Conservation (phyloP, 2,888 invertebrate genomes). For the Stegana nigrithorax region DNA sequence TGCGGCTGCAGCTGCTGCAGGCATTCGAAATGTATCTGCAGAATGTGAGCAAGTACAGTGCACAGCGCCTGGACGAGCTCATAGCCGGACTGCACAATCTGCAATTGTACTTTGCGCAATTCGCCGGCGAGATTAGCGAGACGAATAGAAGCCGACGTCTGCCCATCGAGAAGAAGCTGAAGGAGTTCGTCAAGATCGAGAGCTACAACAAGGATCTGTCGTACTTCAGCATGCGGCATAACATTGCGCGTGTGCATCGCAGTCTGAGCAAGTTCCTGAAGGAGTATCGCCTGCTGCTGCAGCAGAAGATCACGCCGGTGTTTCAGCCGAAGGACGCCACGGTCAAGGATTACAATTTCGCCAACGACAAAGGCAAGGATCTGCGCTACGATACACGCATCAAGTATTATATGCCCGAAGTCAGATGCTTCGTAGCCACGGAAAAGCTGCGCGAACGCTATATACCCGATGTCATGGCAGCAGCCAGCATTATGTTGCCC, state of each 20-base stretch:
- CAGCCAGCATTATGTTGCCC: neutral
- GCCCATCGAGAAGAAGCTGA: conserved; percentile 91
- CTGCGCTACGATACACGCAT: conserved; percentile 62
- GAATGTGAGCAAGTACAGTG: conserved; percentile 64
- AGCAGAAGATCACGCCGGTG: conserved; percentile 63
- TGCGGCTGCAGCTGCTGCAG: conserved; percentile 81
- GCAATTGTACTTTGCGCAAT: conserved; percentile 86
- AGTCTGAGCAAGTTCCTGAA: conserved; percentile 88
- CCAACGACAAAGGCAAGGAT: conserved; percentile 60
- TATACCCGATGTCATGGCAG: conserved; percentile 19
- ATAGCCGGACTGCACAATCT: conserved; percentile 83
- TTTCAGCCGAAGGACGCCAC: conserved; percentile 67
- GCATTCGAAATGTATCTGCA: conserved; percentile 85
- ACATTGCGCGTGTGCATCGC: conserved; percentile 88
- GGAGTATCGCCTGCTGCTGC: conserved; percentile 78
- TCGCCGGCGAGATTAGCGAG: conserved; percentile 74
- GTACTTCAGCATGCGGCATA: conserved; percentile 92
- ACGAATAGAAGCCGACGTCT: conserved; percentile 77
- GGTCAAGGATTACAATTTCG: conserved; percentile 59
- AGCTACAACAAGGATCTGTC: conserved; percentile 94
- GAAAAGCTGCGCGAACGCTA: conserved; percentile 50
- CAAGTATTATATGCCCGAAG: conserved; percentile 57
- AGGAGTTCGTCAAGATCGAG: conserved; percentile 94
- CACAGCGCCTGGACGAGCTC: conserved; percentile 58
- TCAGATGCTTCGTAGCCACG: conserved; percentile 62